Evolutionary conservation across 2,113 vertebrate genomes (phyloP), one percentile per base, ranked within the genome.

Genomic region (Daphoenositta chrysoptera): DNA sequence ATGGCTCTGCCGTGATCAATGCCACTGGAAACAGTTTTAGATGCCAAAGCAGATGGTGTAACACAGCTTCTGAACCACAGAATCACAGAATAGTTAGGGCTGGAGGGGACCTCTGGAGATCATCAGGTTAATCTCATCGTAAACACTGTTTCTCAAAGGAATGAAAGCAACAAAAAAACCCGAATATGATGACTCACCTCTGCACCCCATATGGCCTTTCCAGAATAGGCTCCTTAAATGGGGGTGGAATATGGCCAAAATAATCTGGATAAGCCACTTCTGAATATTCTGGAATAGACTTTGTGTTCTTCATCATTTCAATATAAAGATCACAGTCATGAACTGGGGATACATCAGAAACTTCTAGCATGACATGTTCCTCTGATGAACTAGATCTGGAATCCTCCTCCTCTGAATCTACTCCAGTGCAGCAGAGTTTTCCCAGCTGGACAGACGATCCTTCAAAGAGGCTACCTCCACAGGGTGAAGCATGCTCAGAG

Each of bases 251-350:
- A 71, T 99, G 99, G 50, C 99, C 99, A 96, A 99, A 99, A 97
- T 99, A 99, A 97, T 99, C 99, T 56, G 99, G 99, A 96, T 99
- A 99, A 61, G 99, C 99, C 92, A 99, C 99, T 93, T 99, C 99
- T 54, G 99, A 98, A 70, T 99, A 99, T 51, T 98, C 98, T 8
- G 99, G 99, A 57, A 99, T 98, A 58, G 99, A 99, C 66, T 95
- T 97, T 0, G 99, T 99, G 35, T 80, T 98, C 97, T 99, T 99
- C 86, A 99, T 98, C 98, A 99, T 98, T 92, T 99, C 98, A 71
- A 99, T 98, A 61, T 99, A 99, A 39, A 99, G 98, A 91, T 99
- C 99, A 35, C 98, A 98, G 96, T 99, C 99, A 37, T 99, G 99
- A 78, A 99, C 97, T 3, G 99, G 98, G 64, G 99, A 98, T 47